Percentiles rank a stretch among this genome's conserved stretches.
These are phyloP conservation scores for Melanerpes aurifrons DNA, from an alignment of 2,113 vertebrate genomes.

Conservation along the genomic window DNA sequence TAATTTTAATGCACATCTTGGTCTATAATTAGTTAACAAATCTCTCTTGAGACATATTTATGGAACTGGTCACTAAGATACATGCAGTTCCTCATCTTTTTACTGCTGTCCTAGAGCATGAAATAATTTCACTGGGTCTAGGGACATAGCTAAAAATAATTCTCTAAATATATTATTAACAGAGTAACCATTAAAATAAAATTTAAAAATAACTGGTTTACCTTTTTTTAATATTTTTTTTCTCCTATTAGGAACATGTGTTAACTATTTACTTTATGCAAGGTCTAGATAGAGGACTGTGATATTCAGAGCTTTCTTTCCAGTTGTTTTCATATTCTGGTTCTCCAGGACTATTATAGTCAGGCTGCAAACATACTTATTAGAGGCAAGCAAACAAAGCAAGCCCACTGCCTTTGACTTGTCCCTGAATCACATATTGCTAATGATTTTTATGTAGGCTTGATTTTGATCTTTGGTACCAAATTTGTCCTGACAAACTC, in stretches of 20 bases:
- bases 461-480: not conserved
- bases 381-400: not conserved
- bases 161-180: constrained; percentile 29
- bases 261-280: not conserved
- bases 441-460: not conserved
- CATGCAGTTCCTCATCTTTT: constrained; percentile 10
- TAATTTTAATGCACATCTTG: constrained; percentile 43
- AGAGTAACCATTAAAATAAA: not conserved
- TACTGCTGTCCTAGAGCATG: not conserved
- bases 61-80: constrained; percentile 57
- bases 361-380: not conserved
- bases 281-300: not conserved
- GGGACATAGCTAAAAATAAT: constrained; percentile 4
- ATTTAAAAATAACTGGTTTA: not conserved
- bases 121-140: constrained; percentile 28
- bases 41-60: constrained; percentile 46
- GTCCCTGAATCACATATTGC: not conserved
- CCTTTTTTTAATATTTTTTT: not conserved
- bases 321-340: not conserved
- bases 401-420: not conserved
- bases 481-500: not conserved
- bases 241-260: not conserved
- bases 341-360: not conserved
- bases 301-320: not conserved
- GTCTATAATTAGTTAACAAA: constrained; percentile 48